Conservation (phyloP, 1,140 invertebrate genomes). For the Dendrolimus kikuchii region DNA sequence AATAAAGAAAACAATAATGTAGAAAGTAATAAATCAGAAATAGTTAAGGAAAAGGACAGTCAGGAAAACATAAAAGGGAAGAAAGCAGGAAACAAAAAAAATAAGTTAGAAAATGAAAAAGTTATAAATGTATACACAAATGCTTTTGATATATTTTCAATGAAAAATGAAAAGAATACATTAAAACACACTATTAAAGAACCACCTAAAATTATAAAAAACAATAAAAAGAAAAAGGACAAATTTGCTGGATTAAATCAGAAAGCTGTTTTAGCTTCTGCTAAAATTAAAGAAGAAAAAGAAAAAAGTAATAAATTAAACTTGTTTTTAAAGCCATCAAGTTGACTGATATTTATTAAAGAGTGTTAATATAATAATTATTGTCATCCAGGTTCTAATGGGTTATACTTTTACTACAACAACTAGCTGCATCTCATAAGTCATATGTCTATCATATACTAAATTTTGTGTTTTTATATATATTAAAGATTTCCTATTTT, state of each 20-base stretch:
- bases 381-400: no score
- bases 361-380: no score
- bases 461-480: no score
- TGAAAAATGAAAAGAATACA: constrained; percentile 45
- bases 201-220: constrained; percentile 44
- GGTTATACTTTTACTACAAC: no score
- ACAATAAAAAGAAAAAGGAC: constrained; percentile 60
- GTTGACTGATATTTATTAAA: constrained; percentile 13
- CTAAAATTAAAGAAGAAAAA: constrained; percentile 44
- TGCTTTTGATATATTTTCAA: constrained; percentile 44
- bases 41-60: not conserved
- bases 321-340: constrained; percentile 53
- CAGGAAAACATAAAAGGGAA: constrained; percentile 13
- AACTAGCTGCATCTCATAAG: no score
- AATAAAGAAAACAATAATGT: constrained; percentile 10
- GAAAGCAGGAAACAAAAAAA: constrained; percentile 8
- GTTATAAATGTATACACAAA: constrained; percentile 39
- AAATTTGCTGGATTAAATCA: constrained; percentile 58
- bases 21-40: constrained; percentile 1
- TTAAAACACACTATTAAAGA: constrained; percentile 24
- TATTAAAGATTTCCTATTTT: no score
- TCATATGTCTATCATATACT: no score
- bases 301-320: constrained; percentile 41
- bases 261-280: constrained; percentile 44
- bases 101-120: constrained; percentile 11